Evolutionary conservation across 2,888 invertebrate genomes (phyloP).

Genomic region (Lingula anatina): DNA sequence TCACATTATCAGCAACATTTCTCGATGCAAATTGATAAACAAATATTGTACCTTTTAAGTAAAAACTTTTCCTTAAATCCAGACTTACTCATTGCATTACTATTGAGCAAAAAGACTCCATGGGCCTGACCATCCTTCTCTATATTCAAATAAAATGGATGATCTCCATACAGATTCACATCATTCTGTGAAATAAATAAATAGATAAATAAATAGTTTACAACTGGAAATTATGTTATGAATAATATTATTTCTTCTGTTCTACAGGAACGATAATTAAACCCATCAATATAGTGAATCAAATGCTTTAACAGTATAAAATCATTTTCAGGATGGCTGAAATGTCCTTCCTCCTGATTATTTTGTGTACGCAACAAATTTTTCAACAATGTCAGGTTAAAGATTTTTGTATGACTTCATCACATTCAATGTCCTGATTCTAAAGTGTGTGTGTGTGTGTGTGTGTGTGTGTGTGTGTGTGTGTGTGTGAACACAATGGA

Average conservation of each 20-base stretch:
- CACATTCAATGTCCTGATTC: too few species aligned
- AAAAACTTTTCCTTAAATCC: too few species aligned
- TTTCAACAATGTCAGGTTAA: too few species aligned
- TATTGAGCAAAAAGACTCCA: constrained; percentile 68
- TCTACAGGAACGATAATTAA: not conserved
- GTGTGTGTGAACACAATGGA: not conserved
- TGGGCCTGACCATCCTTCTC: constrained; percentile 52
- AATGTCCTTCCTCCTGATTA: too few species aligned
- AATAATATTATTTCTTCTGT: not conserved
- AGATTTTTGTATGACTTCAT: too few species aligned
- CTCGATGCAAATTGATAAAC: not conserved
- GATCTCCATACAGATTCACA: constrained; percentile 69
- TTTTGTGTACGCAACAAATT: too few species aligned
- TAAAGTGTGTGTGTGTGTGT: not conserved
- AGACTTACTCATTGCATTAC: constrained; percentile 53
- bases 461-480: not conserved
- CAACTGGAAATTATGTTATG: not conserved
- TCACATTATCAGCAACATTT: not conserved
- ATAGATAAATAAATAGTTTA: not conserved
- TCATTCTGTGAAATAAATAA: constrained; percentile 6
- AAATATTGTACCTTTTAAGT: not conserved
- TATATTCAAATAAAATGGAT: constrained; percentile 74
- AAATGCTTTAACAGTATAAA: too few species aligned
- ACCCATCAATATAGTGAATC: too few species aligned
- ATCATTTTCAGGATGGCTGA: too few species aligned